A percentile compares a stretch with the other conserved stretches of the same genome.
Evolutionary conservation across 2,888 invertebrate genomes (phyloP).

Genomic region (Drosophila macrospina): DNA sequence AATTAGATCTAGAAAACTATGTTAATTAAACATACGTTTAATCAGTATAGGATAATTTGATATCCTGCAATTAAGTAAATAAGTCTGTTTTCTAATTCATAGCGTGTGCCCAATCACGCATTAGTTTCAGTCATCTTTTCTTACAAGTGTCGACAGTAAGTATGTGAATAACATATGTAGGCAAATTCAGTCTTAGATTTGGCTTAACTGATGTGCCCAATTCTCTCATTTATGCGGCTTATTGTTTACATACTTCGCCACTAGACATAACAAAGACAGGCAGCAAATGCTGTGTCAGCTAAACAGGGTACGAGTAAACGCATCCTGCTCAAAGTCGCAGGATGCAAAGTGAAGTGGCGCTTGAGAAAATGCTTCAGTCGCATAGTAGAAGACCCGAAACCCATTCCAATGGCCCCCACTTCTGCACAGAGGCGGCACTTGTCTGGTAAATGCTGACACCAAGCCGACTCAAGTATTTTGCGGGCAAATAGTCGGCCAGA

Average conservation of each 20-base stretch:
- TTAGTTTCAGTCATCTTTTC: constrained; percentile 8
- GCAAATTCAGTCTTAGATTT: constrained; percentile 16
- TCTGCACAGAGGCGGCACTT: constrained; percentile 44
- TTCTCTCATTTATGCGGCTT: constrained; percentile 44
- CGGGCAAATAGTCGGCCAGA: constrained; percentile 74
- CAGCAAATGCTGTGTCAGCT: constrained; percentile 48
- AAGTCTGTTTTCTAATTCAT: not conserved
- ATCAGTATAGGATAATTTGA: too few relatives aligned
- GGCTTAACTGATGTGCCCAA: constrained; percentile 54
- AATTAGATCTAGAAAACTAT: not conserved
- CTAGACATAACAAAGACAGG: constrained; percentile 18
- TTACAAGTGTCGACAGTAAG: not conserved
- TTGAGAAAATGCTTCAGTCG: constrained; percentile 70
- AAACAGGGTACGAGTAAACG: constrained; percentile 51
- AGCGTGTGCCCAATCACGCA: constrained; percentile 6
- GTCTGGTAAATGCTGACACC: constrained; percentile 80
- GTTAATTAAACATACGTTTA: too few relatives aligned
- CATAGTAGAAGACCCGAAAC: constrained; percentile 46
- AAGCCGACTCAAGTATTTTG: constrained; percentile 77
- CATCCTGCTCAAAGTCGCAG: constrained; percentile 76
- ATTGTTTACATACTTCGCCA: constrained; percentile 61
- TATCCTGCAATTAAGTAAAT: too few relatives aligned
- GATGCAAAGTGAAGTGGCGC: constrained; percentile 78
- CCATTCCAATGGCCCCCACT: constrained; percentile 10
- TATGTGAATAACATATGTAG: constrained; percentile 3